Evolutionary conservation across 2,113 vertebrate species (phyloP).

Genomic region (Trachemys scripta): DNA sequence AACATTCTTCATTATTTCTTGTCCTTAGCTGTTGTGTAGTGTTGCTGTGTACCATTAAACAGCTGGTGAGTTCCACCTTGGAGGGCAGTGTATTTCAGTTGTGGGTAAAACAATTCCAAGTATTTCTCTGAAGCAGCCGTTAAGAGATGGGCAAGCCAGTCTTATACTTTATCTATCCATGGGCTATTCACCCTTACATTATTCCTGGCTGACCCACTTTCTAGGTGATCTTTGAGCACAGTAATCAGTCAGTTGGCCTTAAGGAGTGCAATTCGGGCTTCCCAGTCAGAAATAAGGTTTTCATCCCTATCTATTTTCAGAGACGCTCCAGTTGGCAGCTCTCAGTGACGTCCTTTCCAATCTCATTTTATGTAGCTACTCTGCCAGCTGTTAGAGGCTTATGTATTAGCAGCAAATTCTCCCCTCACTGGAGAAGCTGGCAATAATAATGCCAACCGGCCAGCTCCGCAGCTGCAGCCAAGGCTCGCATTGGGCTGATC

Average conservation of each 20-base stretch:
- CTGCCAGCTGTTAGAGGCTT: neutral
- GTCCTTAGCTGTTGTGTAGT: neutral
- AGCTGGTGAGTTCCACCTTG: neutral
- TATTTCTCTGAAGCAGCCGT: neutral
- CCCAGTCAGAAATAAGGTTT: neutral
- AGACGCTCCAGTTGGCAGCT: conserved; percentile 24
- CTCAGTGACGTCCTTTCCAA: conserved; percentile 27
- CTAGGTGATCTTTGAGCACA: neutral
- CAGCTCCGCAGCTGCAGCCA: accelerated
- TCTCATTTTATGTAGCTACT: neutral
- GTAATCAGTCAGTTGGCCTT: neutral
- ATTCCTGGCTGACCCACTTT: neutral
- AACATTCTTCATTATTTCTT: neutral
- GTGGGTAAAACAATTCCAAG: neutral
- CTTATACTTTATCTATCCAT: neutral
- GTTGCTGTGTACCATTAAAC: accelerated
- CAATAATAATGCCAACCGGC: neutral
- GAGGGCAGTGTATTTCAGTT: neutral
- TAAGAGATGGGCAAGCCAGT: neutral
- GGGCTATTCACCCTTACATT: neutral
- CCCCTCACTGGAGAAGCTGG: neutral
- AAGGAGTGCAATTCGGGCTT: neutral
- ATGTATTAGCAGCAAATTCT: neutral
- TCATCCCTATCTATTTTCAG: conserved; percentile 4
- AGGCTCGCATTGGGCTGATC: neutral